Conservation (phyloP, 2,797 vertebrate species). For the Sciaenops ocellatus region DNA sequence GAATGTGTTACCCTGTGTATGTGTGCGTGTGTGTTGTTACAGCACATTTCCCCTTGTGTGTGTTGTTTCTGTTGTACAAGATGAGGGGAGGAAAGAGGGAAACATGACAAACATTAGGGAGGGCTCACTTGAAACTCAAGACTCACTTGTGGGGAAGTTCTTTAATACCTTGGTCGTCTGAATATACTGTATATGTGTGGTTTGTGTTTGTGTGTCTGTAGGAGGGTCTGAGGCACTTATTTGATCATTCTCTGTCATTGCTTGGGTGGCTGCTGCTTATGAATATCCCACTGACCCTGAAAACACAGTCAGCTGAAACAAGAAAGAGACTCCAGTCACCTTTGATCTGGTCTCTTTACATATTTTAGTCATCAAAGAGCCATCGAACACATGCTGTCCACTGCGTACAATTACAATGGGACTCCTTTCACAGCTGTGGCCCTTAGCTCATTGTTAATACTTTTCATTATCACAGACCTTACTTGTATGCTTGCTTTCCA, state of each 20-base stretch:
- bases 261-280: slow-evolving; percentile 49
- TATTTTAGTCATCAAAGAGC: slow-evolving; percentile 74
- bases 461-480: slow-evolving; percentile 43
- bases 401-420: slow-evolving; percentile 52
- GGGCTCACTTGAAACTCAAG: slow-evolving; percentile 48
- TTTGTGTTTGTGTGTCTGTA: slow-evolving; percentile 8
- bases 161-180: slow-evolving; percentile 27
- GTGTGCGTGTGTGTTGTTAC: slow-evolving; percentile 47
- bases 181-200: background rate
- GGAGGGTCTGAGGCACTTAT: slow-evolving; percentile 34
- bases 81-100: slow-evolving; percentile 54
- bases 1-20: slow-evolving; percentile 61
- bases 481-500: slow-evolving; percentile 12
- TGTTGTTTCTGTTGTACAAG: slow-evolving; percentile 54
- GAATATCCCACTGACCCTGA: slow-evolving; percentile 63
- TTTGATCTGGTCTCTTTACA: slow-evolving; percentile 77
- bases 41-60: slow-evolving; percentile 58
- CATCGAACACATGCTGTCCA: slow-evolving; percentile 42
- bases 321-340: slow-evolving; percentile 68
- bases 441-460: slow-evolving; percentile 57
- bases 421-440: slow-evolving; percentile 61
- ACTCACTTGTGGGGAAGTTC: slow-evolving; percentile 49
- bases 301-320: slow-evolving; percentile 62
- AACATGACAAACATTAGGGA: slow-evolving; percentile 62
- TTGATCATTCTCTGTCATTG: slow-evolving; percentile 59